A percentile compares a stretch with the other conserved stretches of the same genome.
phyloP scores from a whole-genome alignment of 2,113 vertebrate species.

The Macquaria ambigua region DNA sequence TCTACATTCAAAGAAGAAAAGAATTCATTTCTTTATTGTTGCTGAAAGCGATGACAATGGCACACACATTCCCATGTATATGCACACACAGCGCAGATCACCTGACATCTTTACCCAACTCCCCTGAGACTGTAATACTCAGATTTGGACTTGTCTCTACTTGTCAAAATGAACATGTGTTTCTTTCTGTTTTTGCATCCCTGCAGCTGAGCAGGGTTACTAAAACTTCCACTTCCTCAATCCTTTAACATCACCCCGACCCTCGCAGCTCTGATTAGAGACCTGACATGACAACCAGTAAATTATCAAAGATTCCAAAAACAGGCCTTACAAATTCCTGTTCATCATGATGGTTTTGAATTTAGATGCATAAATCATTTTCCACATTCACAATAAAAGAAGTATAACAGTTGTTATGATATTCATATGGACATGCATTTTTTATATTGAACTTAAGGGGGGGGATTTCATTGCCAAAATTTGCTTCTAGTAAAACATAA shows the following conservation, averaged over 20 bases:
- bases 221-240: constrained; percentile 25
- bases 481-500: constrained; percentile 55
- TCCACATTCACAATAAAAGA: constrained; percentile 25
- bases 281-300: constrained; percentile 27
- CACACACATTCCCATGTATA: constrained; percentile 30
- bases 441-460: constrained; percentile 56
- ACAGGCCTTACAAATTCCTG: not conserved
- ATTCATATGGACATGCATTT: constrained; percentile 46
- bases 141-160: constrained; percentile 50
- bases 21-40: constrained; percentile 79
- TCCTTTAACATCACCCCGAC: constrained; percentile 18
- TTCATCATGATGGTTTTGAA: constrained; percentile 10
- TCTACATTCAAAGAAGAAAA: constrained; percentile 73
- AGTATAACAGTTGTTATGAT: constrained; percentile 24
- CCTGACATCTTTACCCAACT: constrained; percentile 59
- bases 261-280: constrained; percentile 17
- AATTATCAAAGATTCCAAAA: constrained; percentile 25
- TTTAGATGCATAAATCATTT: constrained; percentile 34
- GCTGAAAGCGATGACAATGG: constrained; percentile 56
- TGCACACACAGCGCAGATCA: constrained; percentile 54
- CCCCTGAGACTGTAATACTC: constrained; percentile 54
- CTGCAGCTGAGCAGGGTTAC: constrained; percentile 24
- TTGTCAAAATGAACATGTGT: constrained; percentile 63
- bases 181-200: not conserved
- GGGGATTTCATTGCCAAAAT: constrained; percentile 44